Conservation (phyloP, 1,140 invertebrate genomes). For the Luehdorfia chinensis region DNA sequence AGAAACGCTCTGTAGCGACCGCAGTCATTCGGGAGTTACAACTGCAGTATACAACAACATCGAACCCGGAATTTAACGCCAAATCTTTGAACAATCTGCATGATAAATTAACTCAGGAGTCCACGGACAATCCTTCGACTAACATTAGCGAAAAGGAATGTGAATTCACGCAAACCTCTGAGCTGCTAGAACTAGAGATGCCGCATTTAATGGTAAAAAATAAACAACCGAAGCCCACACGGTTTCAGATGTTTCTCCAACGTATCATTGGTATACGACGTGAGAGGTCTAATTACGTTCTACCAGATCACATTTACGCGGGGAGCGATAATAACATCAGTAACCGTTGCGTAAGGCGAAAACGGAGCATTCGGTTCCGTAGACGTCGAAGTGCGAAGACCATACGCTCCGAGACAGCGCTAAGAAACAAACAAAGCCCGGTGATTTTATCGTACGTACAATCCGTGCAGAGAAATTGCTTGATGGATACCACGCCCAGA, state of each 20-base stretch:
- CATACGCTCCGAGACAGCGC: conserved; percentile 42
- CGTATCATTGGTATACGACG: conserved; percentile 50
- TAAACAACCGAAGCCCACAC: conserved; percentile 33
- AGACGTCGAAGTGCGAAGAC: conserved; percentile 42
- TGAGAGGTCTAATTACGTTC: conserved; percentile 26
- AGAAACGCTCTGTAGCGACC: conserved; percentile 28
- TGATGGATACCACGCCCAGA: conserved; percentile 52
- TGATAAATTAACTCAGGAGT: conserved; percentile 39
- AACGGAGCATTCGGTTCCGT: conserved; percentile 42
- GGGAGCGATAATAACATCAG: conserved; percentile 55
- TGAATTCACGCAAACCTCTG: conserved; percentile 24
- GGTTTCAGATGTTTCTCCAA: conserved; percentile 56
- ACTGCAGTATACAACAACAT: conserved; percentile 26
- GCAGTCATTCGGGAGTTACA: conserved; percentile 45
- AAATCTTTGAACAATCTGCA: conserved; percentile 21
- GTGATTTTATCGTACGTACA: conserved; percentile 52
- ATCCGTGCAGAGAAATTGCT: conserved; percentile 47
- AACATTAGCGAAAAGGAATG: conserved; percentile 26
- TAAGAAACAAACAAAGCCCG: conserved; percentile 40
- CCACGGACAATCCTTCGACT: conserved; percentile 27
- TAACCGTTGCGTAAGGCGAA: conserved; percentile 30
- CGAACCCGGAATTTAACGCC: conserved; percentile 21
- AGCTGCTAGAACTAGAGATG: conserved; percentile 18
- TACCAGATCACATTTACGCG: conserved; percentile 36
- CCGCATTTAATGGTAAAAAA: conserved; percentile 36